Percentiles rank a stretch among this genome's conserved stretches.
Conservation (phyloP, 2,888 invertebrate genomes). For the Acanthococcus lagerstroemiae region DNA sequence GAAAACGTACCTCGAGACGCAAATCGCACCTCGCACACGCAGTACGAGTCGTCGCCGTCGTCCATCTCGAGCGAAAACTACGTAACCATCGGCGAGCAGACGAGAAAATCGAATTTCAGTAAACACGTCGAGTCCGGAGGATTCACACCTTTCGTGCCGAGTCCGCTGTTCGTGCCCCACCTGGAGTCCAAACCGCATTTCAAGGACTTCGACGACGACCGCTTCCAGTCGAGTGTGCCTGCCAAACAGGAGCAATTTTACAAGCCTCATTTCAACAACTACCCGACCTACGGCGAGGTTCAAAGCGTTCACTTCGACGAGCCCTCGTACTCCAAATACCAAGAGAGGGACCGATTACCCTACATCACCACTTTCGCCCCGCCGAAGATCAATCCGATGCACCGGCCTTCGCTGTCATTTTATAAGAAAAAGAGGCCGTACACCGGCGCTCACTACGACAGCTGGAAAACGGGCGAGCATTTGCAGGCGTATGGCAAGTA, state of each 20-base stretch:
- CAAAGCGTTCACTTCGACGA: not conserved
- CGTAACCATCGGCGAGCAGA: not conserved
- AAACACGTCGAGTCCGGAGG: not conserved
- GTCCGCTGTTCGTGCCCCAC: not conserved
- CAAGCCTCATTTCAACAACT: not conserved
- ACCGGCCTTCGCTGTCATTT: not conserved
- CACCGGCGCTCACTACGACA: no score
- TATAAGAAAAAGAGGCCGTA: no score
- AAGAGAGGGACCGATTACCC: not conserved
- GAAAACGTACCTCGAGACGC: not conserved
- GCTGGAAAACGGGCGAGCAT: not conserved
- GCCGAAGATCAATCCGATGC: conserved; percentile 10
- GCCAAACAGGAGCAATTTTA: conserved; percentile 8
- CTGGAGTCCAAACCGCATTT: not conserved
- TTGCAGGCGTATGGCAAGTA: not conserved
- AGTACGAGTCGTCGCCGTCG: not conserved
- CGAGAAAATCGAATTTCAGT: not conserved
- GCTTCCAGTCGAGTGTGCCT: not conserved
- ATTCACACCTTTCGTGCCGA: conserved; percentile 12
- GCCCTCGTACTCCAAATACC: not conserved
- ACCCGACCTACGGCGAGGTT: not conserved
- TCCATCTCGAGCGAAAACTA: conserved; percentile 4
- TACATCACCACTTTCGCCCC: conserved; percentile 6
- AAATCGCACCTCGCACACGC: not conserved
- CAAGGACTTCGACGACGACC: not conserved